phyloP scores from a whole-genome alignment of 2,113 vertebrate species.

The Saguinus imperator region DNA sequence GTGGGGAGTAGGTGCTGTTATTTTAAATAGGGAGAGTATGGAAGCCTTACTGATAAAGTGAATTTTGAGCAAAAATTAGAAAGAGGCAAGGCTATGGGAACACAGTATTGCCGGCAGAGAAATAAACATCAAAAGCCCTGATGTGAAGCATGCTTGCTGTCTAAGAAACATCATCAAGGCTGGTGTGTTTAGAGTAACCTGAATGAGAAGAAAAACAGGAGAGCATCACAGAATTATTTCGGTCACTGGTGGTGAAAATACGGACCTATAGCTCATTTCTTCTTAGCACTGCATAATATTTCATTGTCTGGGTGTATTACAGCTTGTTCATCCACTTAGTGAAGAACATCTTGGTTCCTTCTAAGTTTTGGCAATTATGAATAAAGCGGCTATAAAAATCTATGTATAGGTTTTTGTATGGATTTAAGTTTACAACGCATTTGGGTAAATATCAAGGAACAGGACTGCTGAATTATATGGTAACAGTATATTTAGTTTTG shows the following conservation, averaged over 20 bases:
- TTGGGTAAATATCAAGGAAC: not conserved
- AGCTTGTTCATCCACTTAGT: not conserved
- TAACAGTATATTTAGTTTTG: not conserved
- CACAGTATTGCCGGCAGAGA: not conserved
- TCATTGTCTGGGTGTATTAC: not conserved
- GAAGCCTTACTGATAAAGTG: not conserved
- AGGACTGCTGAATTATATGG: not conserved
- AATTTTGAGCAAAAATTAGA: not conserved
- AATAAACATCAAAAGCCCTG: not conserved
- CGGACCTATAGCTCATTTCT: not conserved
- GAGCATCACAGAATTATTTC: not conserved
- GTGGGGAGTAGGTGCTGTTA: not conserved
- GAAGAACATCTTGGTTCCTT: not conserved
- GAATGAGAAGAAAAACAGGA: not conserved
- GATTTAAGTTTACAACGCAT: not conserved
- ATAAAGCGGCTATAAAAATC: not conserved
- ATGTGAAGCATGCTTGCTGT: not conserved
- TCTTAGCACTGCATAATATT: not conserved
- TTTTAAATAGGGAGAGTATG: not conserved
- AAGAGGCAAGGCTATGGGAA: not conserved
- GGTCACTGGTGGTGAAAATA: not conserved
- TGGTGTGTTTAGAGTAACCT: not conserved
- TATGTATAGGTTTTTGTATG: not conserved
- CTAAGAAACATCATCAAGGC: not conserved
- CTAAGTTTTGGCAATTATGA: not conserved